Base-by-base conservation (phyloP, 2,797 vertebrate genomes). In the Acrossocheilus fasciatus region DNA sequence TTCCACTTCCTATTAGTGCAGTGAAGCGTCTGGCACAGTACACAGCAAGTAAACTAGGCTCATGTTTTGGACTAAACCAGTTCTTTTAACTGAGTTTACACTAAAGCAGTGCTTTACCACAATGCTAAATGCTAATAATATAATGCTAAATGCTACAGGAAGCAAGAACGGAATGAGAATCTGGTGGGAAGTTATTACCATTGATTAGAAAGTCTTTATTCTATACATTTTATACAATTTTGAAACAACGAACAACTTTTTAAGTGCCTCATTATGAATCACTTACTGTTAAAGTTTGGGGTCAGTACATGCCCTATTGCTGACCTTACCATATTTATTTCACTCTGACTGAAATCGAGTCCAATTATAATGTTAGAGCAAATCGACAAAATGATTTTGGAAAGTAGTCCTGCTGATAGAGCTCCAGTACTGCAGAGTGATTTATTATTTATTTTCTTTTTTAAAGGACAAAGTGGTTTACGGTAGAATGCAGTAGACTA, bases 1-100 rank as follows among this genome's bases (percentile, higher is more conserved):
- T 87, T 90, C 68, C 47, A 75, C 57, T 89, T 90, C 86, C 83
- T 84, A 88, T 91, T 75, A 91, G 79, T 54, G 82, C 87, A 90
- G 76, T 30, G 41, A 70, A 86, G 68, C 69, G 18, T 54, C 45
- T 39, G 43, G 73, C 43, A 52, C 73, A 81, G 62, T 80, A 43
- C 34, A 41, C 15, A 84, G 76, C 84, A 87, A 87, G 59, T 84
- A 83, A 52, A 75, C 11, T 47, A 45, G 88, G 74, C 50, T 68
- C 43, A 81, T 82, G 78, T 78, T 84, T 88, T 77, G 81, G 80
- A 88, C 54, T 86, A 89, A 86, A 90, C 2, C 76, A 62, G 23
- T 41, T 18, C 15, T 78, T 62, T 41, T 36, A 41, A 62, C 4
- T 26, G 7, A 6, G 36, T 62, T 62, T 62, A 26, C 15, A 39